Conservation (phyloP, 2,797 vertebrate genomes). For the Siniperca obscura region DNA sequence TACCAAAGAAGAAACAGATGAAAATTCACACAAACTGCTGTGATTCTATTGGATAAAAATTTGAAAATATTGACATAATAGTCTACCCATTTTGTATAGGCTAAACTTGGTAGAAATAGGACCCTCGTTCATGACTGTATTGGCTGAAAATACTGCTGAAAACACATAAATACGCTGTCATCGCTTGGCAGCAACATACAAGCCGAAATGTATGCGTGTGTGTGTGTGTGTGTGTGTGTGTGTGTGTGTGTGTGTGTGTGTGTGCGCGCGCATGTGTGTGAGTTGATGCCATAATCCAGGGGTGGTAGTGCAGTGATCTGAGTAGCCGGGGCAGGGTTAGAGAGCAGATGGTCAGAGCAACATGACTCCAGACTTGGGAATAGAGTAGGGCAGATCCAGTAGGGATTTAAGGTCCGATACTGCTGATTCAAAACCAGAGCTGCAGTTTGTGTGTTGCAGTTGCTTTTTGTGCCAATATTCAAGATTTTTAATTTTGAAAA, state of each 20-base stretch:
- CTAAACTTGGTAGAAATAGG: not conserved
- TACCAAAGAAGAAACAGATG: not conserved
- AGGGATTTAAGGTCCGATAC: conserved; percentile 42
- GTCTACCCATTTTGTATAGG: not conserved
- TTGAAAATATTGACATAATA: not conserved
- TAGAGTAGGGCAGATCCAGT: conserved; percentile 24
- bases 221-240: conserved; percentile 13
- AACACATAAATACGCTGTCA: conserved; percentile 38
- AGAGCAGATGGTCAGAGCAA: conserved; percentile 71
- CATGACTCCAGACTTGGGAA: conserved; percentile 57
- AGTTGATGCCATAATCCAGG: conserved; percentile 67
- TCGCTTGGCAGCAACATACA: conserved; percentile 52
- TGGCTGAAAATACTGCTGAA: conserved; percentile 33
- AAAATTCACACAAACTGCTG: conserved; percentile 10
- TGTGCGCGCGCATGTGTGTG: not conserved
- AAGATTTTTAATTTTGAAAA: not conserved
- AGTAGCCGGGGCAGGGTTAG: conserved; percentile 50
- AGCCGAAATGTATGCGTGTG: conserved; percentile 12
- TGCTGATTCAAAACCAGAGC: conserved; percentile 38
- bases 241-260: conserved; percentile 16
- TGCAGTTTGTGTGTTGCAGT: conserved; percentile 11
- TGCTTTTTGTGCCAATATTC: not conserved
- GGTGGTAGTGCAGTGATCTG: conserved; percentile 58
- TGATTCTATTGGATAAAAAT: not conserved
- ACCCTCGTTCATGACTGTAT: not conserved